phyloP scores from a whole-genome alignment of 2,113 vertebrate species.

The Ophiodon elongatus region DNA sequence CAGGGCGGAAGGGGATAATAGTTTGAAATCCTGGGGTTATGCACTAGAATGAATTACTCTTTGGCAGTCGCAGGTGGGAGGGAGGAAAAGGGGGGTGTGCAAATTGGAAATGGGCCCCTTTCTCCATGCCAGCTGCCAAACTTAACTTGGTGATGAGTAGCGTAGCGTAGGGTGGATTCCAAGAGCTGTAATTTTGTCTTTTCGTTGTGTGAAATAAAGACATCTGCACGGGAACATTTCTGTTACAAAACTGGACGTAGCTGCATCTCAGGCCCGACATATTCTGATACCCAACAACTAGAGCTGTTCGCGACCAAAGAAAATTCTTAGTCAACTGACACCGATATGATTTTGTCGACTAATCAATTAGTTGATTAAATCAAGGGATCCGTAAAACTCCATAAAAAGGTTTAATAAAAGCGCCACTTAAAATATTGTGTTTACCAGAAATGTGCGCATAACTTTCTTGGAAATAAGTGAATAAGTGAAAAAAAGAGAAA shows the following conservation, averaged over 20 bases:
- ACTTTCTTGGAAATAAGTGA: background rate
- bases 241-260: background rate
- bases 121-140: conserved; percentile 53
- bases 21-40: conserved; percentile 52
- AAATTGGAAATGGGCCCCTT: conserved; percentile 33
- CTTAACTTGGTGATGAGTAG: conserved; percentile 19
- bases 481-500: background rate
- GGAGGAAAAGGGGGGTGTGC: conserved; percentile 1
- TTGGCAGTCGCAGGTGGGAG: conserved; percentile 30
- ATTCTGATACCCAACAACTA: background rate
- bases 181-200: conserved; percentile 16
- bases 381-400: background rate
- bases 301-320: background rate
- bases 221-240: conserved; percentile 22
- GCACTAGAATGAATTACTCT: conserved; percentile 50
- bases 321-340: background rate
- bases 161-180: conserved; percentile 6
- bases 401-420: background rate
- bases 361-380: background rate
- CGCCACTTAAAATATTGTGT: background rate
- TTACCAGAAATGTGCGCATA: background rate
- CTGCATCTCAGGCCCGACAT: background rate
- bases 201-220: conserved; percentile 38
- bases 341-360: background rate
- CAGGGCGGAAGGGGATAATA: conserved; percentile 24